Percentiles rank a stretch among this genome's conserved stretches.
phyloP scores from a whole-genome alignment of 1,140 invertebrate species.

The Lutraria rhynchaena region DNA sequence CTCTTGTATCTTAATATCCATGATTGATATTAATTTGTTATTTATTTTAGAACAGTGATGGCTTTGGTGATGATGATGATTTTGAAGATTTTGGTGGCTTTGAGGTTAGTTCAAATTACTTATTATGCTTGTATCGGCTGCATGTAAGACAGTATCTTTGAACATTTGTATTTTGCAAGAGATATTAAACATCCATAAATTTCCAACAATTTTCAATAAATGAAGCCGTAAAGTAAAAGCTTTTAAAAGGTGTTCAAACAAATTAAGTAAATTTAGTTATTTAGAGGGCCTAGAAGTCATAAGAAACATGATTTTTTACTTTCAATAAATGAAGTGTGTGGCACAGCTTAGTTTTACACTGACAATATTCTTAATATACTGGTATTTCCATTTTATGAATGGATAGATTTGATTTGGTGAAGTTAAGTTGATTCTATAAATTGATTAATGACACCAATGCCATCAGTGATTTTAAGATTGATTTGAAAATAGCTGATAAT shows the following conservation, averaged over 20 bases:
- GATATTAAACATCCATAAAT: too few species aligned
- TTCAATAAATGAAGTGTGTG: too few species aligned
- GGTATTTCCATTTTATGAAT: too few species aligned
- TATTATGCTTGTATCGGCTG: neutral
- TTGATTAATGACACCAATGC: neutral
- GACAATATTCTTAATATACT: too few species aligned
- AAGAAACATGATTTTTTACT: too few species aligned
- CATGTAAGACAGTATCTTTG: neutral
- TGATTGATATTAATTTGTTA: neutral
- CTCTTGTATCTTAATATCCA: neutral
- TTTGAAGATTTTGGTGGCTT: conserved; percentile 79
- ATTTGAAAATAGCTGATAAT: neutral
- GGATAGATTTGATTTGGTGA: neutral
- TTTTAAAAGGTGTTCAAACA: neutral
- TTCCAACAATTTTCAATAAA: neutral
- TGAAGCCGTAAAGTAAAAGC: neutral
- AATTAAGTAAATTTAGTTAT: neutral
- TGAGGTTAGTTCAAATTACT: conserved; percentile 66
- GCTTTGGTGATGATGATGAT: conserved; percentile 74
- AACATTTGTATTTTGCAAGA: conserved; percentile 20
- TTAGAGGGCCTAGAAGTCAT: too few species aligned
- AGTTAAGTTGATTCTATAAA: neutral
- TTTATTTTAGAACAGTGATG: conserved; percentile 51
- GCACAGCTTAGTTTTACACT: too few species aligned
- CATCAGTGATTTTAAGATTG: neutral